Evolutionary conservation across 2,797 vertebrate genomes (phyloP), one percentile per base, ranked within the genome.

Genomic region (Propithecus deckenii): DNA sequence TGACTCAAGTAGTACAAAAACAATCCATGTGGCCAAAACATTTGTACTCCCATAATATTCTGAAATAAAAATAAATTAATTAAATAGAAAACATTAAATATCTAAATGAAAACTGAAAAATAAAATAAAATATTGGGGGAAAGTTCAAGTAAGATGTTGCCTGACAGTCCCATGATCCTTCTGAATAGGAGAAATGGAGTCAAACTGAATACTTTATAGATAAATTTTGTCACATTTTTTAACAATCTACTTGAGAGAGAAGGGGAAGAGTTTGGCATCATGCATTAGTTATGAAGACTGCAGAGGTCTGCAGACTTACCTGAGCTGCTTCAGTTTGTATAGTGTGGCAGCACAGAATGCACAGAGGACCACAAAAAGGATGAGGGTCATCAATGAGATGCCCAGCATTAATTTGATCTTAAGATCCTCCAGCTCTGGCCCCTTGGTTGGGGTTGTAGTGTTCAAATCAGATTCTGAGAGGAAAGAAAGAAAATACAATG

Each of bases 401-500:
- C 52, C 86, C 83, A 98, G 28, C 69, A 88, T 88, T 80, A 91
- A 0, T 20, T 61, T 97, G 74, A 86, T 23, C 86, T 96, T 96
- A 35, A 75, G 0, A 4, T 91, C 32, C 78, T 97, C 69, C 35
- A 72, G 12, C 2, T 6, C n/a, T 22, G 4, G 35, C 28, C 23
- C 5, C 35, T 41, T 41, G 4, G 41, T 46, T 83, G 55, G 28
- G 7, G 0, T 46, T 2, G 25, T 65, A 28, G 0, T 0, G 0
- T 71, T 76, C 57, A 97, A 0, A 74, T 98, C 97, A 74, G 96
- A 97, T 4, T 0, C 97, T 98, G 59, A 78, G 81, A 92, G 50
- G 57, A 97, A 55, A 97, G 86, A 93, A 86, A 93, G 71, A 72
- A 86, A 92, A 89, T 25, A 8, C 74, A 86, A 55, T 80, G 59